Base-by-base conservation (phyloP, 1,140 invertebrate genomes). In the Ceratina japonica region DNA sequence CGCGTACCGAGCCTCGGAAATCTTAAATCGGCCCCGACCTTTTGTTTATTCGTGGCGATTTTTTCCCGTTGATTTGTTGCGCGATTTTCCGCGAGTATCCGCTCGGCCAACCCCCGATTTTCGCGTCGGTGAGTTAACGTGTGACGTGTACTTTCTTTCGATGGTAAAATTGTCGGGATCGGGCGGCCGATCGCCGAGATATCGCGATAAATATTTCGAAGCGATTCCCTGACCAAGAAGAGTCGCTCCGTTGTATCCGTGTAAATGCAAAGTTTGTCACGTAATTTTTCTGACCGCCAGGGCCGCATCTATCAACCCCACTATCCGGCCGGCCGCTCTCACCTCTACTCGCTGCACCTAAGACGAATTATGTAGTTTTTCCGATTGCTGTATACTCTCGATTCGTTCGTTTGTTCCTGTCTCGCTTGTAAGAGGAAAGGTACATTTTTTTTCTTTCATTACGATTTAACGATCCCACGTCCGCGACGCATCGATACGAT, bases 41-140 rank as follows among this genome's bases (percentile, higher is more conserved):
- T 91, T 91, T 91, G 90, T 91, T 91, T 91, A 91, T 91, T 89
- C 89, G 87, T 90, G 86, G 82, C 87, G 78, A 88, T 86, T 87
- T 87, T 87, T 89, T 86, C 87, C 78, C 84, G 61, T 80, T 51
- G 58, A 78, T 80, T 87, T 86, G 27, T 81, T 68, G 59, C 65
- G 58, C 68, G 75, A 84, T 87, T 88, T 87, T 81, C 49, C 49
- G 20, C 18, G 20, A 63, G 4, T 83, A 79, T 31, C 59, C 7
- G 51, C 12, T 8, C 0, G 20, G 2, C 62, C 31, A 24, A 37
- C 73, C 5, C 18, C 24, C 18, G n/a, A 85, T 83, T 89, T 89
- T 78, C 16, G 37, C n/a, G 7, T 58, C 61, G 16, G 82, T 59
- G 56, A 88, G 83, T 88, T 85, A 84, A 49, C 49, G 8, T 64